These are phyloP conservation scores for Malurus leucopterus DNA, from an alignment of 2,797 vertebrate species.

Conservation along the genomic window DNA sequence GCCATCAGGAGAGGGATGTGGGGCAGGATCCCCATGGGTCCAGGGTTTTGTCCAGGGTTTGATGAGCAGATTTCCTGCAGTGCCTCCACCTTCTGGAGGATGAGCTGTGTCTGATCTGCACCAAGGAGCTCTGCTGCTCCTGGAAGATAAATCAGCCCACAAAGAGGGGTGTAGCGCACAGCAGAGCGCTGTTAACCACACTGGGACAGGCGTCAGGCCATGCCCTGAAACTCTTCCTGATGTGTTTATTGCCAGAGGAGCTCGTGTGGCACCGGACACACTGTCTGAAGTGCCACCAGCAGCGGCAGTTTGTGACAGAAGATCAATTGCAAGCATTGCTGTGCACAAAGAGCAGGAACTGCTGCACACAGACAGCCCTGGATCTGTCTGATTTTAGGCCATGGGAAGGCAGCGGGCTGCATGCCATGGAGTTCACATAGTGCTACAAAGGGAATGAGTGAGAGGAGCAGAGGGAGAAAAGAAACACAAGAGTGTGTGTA, in stretches of 20 bases:
- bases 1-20: fast-evolving
- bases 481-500: neutral
- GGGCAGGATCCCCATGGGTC: neutral
- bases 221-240: neutral
- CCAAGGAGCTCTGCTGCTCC: neutral
- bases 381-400: neutral
- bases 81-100: neutral
- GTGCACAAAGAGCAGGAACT: conserved; percentile 5
- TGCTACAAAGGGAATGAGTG: neutral
- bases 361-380: neutral
- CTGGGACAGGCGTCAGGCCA: neutral
- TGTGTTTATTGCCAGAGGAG: conserved; percentile 7
- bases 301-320: neutral
- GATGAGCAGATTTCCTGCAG: neutral
- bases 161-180: neutral
- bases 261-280: neutral
- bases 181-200: neutral
- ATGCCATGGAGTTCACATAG: neutral
- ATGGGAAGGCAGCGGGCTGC: neutral
- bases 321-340: neutral
- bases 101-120: neutral
- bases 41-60: neutral
- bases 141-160: neutral
- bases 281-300: neutral
- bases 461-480: neutral